Evolutionary conservation across 2,797 vertebrate species (phyloP).

Genomic region (Gambelia wislizenii): DNA sequence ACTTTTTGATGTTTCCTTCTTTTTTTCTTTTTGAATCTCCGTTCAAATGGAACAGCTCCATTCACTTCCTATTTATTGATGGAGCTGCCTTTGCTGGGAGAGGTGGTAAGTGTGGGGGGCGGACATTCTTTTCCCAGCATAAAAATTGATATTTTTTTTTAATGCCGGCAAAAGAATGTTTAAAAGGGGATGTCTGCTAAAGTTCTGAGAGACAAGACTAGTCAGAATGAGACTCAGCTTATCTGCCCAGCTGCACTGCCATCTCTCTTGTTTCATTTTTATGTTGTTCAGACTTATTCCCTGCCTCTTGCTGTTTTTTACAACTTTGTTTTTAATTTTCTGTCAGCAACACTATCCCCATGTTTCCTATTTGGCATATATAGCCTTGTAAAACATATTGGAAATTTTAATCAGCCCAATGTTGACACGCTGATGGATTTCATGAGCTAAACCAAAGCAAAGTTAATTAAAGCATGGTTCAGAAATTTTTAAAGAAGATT

Average conservation of each 20-base stretch:
- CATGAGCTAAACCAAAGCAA: constrained; percentile 3
- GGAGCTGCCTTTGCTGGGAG: too few relatives aligned
- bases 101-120: too few relatives aligned
- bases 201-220: constrained; percentile 43
- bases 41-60: too few relatives aligned
- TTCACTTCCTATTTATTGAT: too few relatives aligned
- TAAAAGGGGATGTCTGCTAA: too few relatives aligned
- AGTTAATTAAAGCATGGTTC: constrained; percentile 31
- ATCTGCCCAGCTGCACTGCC: not conserved
- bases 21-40: too few relatives aligned
- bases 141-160: too few relatives aligned
- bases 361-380: constrained; percentile 14
- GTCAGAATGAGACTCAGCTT: constrained; percentile 23
- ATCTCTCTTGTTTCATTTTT: constrained; percentile 22
- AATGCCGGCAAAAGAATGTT: too few relatives aligned
- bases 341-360: constrained; percentile 45
- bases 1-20: too few relatives aligned
- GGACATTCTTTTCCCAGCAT: too few relatives aligned
- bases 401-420: constrained; percentile 29
- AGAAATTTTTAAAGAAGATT: not conserved
- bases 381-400: constrained; percentile 41
- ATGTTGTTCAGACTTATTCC: not conserved
- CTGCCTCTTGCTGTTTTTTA: constrained; percentile 48
- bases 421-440: constrained; percentile 18
- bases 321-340: constrained; percentile 42